Evolutionary conservation across 2,113 vertebrate species (phyloP).

Genomic region (Labeo catla): DNA sequence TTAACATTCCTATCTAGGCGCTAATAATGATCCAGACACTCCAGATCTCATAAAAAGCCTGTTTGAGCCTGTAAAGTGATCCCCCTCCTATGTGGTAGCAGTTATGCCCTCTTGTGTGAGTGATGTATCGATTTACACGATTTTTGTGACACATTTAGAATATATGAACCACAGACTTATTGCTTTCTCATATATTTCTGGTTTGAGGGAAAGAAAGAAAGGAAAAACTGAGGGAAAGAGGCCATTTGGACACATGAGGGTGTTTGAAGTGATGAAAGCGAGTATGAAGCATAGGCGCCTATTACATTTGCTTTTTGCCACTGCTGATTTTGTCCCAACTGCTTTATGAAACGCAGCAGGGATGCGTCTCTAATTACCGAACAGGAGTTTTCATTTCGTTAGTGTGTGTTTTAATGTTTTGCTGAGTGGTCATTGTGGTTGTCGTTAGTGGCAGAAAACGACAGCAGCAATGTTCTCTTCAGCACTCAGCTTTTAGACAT

Average conservation of each 20-base stretch:
- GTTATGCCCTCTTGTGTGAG: slow-evolving; percentile 32
- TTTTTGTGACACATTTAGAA: slow-evolving; percentile 53
- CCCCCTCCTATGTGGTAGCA: slow-evolving; percentile 30
- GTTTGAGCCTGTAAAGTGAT: slow-evolving; percentile 60
- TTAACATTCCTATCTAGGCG: slow-evolving; percentile 51
- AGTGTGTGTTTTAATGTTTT: slow-evolving; percentile 16
- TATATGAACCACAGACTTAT: slow-evolving; percentile 1
- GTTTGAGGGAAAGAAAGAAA: background rate
- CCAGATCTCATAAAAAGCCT: slow-evolving; percentile 49
- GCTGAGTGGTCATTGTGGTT: background rate
- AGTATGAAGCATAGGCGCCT: background rate
- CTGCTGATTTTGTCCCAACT: background rate
- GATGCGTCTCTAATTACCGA: background rate
- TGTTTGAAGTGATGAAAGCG: background rate
- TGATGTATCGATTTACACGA: slow-evolving; percentile 56
- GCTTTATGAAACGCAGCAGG: slow-evolving; percentile 6
- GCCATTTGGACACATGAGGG: slow-evolving; percentile 13
- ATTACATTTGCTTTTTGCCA: too few species aligned
- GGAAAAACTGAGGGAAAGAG: background rate
- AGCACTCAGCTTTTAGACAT: background rate
- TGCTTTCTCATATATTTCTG: background rate
- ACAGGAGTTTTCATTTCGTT: background rate
- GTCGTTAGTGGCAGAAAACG: background rate
- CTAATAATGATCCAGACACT: slow-evolving; percentile 54
- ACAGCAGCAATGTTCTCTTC: background rate